phyloP scores from a whole-genome alignment of 1,140 invertebrate species.

The Euglossa dilemma region DNA sequence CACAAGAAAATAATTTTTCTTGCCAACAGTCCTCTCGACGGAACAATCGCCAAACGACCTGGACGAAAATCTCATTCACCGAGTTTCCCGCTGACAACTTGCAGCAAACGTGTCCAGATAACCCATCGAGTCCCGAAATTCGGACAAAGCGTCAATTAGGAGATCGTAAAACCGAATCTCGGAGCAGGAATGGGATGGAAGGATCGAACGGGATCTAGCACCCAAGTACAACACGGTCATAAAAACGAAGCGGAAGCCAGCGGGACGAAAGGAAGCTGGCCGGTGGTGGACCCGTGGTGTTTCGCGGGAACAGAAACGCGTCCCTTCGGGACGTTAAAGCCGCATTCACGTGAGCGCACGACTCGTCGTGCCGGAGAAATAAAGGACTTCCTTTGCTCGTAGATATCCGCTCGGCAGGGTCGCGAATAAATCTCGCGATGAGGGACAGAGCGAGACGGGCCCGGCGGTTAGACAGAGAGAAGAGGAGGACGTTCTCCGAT shows the following conservation, averaged over 20 bases:
- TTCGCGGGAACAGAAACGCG: conserved; percentile 28
- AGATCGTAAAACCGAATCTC: background rate
- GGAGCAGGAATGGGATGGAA: background rate
- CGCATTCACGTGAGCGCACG: conserved; percentile 42
- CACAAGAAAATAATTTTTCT: too few relatives aligned
- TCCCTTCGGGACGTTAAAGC: conserved; percentile 40
- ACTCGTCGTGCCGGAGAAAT: conserved; percentile 50
- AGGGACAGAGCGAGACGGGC: conserved; percentile 33
- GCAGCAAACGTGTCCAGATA: too few relatives aligned
- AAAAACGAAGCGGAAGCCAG: background rate
- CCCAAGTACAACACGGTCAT: background rate
- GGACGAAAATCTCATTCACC: too few relatives aligned
- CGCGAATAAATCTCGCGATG: conserved; percentile 64
- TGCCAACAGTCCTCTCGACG: too few relatives aligned
- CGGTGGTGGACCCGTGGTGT: background rate
- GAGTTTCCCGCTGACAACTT: too few relatives aligned
- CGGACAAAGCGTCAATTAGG: background rate
- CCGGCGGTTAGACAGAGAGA: background rate
- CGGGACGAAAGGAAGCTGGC: conserved; percentile 26
- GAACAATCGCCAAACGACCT: too few relatives aligned
- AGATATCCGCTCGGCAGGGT: conserved; percentile 57
- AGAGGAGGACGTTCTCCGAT: background rate
- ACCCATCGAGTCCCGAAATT: too few relatives aligned
- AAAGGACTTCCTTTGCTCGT: conserved; percentile 57
- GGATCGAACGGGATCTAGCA: background rate